Evolutionary conservation across 2,113 vertebrate genomes (phyloP), one percentile per base, ranked within the genome.

Genomic region (Origma solitaria): DNA sequence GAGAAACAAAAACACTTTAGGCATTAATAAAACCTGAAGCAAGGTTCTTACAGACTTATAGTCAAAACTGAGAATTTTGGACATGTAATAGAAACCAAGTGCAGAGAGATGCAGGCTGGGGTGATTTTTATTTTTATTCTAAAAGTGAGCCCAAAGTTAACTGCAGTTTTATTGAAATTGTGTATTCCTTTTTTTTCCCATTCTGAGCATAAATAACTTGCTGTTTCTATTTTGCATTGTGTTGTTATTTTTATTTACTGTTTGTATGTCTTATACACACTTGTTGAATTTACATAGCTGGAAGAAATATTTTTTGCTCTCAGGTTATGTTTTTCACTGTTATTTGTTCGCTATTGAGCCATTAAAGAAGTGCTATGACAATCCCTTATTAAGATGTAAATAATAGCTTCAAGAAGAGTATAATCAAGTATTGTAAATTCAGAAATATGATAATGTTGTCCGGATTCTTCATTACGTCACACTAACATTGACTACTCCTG

Each of bases 341-440:
- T 92, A 81, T 5, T 81, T 88, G 53, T 76, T 94, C 0, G 1
- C 40, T 92, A 11, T 77, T 70, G 58, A 87, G 57, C 30, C n/a
- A 50, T 57, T 89, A 69, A 85, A 92, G 45, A 82, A n/a, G 49
- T 91, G 45, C 62, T 87, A 27, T 79, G 82, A 65, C 73, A 89
- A 40, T 75, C 38, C 31, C 87, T 72, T 91, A 71, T 91, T 85
- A 85, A 87, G 75, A 77, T 95, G 62, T 87, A 95, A 95, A 89
- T 94, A 95, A 82, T 80, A 79, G 28, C 70, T 94, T 90, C 65
- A 82, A 86, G 72, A 69, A 91, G 73, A 91, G 27, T 65, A 33
- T 79, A 95, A 79, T 92, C 84, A 76, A 85, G 66, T 79, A 0
- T 7, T 85, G 93, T 87, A 35, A 80, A 45, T 89, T 94, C 86